These are phyloP conservation scores for Steinernema carpocapsae DNA, from an alignment of 2,888 invertebrate genomes.

Conservation along the genomic window DNA sequence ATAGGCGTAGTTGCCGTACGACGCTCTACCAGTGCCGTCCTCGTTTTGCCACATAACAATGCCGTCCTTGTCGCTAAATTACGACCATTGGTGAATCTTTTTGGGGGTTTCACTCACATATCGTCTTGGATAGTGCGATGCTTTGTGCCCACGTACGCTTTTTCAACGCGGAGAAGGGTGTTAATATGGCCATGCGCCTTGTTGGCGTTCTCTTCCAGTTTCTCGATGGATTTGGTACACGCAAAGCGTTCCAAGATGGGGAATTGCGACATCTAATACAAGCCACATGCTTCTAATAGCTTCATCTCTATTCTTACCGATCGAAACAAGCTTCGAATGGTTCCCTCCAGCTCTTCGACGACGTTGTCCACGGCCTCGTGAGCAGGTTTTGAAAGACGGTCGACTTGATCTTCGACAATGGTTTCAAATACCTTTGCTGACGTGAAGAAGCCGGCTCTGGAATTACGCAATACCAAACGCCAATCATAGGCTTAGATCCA, in stretches of 20 bases:
- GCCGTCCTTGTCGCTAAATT: neutral
- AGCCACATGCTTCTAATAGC: neutral
- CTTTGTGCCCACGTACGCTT: neutral
- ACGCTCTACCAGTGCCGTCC: no score
- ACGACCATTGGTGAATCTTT: neutral
- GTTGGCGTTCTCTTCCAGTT: neutral
- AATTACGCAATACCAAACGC: neutral
- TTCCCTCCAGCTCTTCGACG: neutral
- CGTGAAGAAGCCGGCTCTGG: neutral
- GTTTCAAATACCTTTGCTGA: neutral
- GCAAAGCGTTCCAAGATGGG: neutral
- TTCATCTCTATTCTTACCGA: neutral
- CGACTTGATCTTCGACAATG: neutral
- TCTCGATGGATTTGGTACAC: neutral
- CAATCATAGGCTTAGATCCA: neutral
- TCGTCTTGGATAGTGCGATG: neutral
- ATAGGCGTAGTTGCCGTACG: no score
- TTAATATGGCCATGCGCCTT: neutral
- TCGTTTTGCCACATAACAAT: no score
- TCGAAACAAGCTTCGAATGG: neutral
- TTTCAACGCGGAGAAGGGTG: neutral
- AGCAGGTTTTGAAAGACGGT: neutral
- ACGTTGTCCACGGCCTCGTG: neutral
- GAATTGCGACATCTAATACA: conserved; percentile 10
- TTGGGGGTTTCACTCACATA: neutral